A percentile compares a stretch with the other conserved stretches of the same genome.
These are phyloP conservation scores for Trissolcus basalis DNA, from an alignment of 1,140 invertebrate species.

Conservation along the genomic window DNA sequence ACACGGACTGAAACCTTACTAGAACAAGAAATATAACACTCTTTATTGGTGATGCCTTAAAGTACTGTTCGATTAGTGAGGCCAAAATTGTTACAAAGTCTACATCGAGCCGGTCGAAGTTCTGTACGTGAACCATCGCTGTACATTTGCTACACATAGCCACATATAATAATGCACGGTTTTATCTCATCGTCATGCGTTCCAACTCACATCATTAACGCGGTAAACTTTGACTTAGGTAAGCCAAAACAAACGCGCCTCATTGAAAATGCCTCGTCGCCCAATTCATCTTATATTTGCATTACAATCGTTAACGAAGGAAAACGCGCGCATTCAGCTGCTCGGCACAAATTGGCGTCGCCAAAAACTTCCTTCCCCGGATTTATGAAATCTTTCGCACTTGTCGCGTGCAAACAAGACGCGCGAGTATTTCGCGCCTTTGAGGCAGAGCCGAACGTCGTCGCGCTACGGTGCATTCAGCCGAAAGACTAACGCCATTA, in stretches of 20 bases:
- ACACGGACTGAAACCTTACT: no score
- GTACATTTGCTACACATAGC: slow-evolving; percentile 17
- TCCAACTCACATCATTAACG: slow-evolving; percentile 25
- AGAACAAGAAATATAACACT: no score
- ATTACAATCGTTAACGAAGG: slow-evolving; percentile 47
- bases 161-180: background rate
- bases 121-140: slow-evolving; percentile 4
- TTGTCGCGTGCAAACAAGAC: slow-evolving; percentile 31
- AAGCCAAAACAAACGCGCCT: slow-evolving; percentile 28
- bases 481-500: slow-evolving; percentile 19
- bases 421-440: slow-evolving; percentile 16
- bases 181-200: slow-evolving; percentile 38
- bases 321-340: slow-evolving; percentile 44
- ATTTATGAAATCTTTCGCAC: slow-evolving; percentile 14
- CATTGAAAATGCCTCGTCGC: slow-evolving; percentile 38
- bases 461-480: slow-evolving; percentile 5
- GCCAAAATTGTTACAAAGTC: background rate
- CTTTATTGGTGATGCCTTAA: no score
- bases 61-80: background rate
- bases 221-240: slow-evolving; percentile 25
- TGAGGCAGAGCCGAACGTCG: slow-evolving; percentile 4
- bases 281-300: slow-evolving; percentile 35
- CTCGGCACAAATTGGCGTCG: slow-evolving; percentile 10
- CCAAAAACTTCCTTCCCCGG: slow-evolving; percentile 7
- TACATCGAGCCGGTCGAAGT: no score